Evolutionary conservation across 1,140 invertebrate genomes (phyloP), one percentile per base, ranked within the genome.

Genomic region (Mactra quadrangularis): DNA sequence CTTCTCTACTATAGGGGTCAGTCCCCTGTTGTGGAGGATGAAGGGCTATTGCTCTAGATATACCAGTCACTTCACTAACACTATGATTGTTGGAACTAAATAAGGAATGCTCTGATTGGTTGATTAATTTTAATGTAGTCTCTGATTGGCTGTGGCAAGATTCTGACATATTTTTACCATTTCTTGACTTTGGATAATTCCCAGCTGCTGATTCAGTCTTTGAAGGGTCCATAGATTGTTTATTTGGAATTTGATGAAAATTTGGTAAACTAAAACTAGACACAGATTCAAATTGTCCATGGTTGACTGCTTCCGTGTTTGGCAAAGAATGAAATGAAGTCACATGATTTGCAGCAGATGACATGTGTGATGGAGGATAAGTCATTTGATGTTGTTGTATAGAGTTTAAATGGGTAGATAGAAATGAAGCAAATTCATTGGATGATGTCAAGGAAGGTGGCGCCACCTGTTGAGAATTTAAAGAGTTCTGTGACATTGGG

Each of bases 11-110:
- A 27, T 78, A 78, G 7, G 75, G 75, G 50, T 78, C 75, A 17
- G 29, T n/a, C 41, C 59, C 60, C 50, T 86, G 86, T 35, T 85
- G 86, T 35, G 86, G 86, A 41, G 86, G 86, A 19, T 84, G 57
- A 45, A 87, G 82, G 7, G 82, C 77, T 1, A 87, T 84, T 59
- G 86, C 86, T 27, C 55, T 55, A 33, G 38, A n/a, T 27, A 77
- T 35, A 41, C 75, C 75, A 17, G 72, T 3, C 27, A 35, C 72
- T 62, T 25, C 72, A 7, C 62, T 47, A 59, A 57, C 62, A 11
- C 35, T 2, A 78, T 17, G 1, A 29, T 22, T 47, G 31, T 55
- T 57, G n/a, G 31, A 59, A 64, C 33, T 72, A 2, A 22, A 22
- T 25, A 72, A 17, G 3, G 64, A 68, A 50, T 31, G 29, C 25